These are phyloP conservation scores for Leucania comma DNA, from an alignment of 2,888 invertebrate genomes.

Conservation along the genomic window DNA sequence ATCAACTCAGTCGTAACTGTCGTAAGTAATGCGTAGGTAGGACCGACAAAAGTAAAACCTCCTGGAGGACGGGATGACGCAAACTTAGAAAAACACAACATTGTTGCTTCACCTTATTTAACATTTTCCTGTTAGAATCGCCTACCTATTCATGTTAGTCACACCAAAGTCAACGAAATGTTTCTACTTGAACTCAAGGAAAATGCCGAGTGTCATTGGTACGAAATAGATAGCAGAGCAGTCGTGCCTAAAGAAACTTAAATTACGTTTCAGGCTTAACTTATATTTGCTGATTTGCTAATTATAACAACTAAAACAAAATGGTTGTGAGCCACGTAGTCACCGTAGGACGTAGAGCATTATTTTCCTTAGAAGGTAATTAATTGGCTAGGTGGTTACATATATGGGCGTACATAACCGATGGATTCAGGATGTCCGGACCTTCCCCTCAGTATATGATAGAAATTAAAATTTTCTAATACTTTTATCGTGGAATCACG, in stretches of 20 bases:
- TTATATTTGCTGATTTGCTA: neutral
- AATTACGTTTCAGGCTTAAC: too few relatives aligned
- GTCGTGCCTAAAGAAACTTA: neutral
- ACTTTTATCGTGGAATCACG: too few relatives aligned
- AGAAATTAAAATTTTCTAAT: too few relatives aligned
- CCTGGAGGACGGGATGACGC: conserved; percentile 1
- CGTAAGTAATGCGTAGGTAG: too few relatives aligned
- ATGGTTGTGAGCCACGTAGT: neutral
- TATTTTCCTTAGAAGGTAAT: too few relatives aligned
- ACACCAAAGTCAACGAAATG: neutral
- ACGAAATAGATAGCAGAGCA: neutral
- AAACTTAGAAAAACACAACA: neutral
- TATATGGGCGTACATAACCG: too few relatives aligned
- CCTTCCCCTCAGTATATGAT: too few relatives aligned
- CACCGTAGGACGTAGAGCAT: too few relatives aligned
- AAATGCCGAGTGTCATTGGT: conserved; percentile 1
- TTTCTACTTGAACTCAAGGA: conserved; percentile 1
- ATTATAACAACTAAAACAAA: neutral
- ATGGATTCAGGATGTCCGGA: too few relatives aligned
- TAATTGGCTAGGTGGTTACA: too few relatives aligned
- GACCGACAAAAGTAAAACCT: neutral
- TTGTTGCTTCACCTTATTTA: neutral
- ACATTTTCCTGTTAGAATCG: conserved; percentile 23
- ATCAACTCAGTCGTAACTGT: too few relatives aligned
- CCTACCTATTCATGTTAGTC: neutral